Conservation (phyloP, 2,888 invertebrate species). For the Diarsia rubi region DNA sequence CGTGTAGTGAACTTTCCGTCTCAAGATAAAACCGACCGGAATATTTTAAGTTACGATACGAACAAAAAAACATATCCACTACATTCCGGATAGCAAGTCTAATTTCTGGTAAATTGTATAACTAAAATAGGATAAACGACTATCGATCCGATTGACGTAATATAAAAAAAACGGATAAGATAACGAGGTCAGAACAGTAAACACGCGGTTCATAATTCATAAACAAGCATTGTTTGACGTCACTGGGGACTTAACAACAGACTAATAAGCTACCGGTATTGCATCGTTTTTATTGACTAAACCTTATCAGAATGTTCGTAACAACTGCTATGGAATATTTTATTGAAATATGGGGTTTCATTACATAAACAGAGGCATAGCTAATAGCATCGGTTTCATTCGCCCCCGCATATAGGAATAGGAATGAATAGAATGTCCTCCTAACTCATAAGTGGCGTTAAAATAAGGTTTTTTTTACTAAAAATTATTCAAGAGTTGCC, state of each 20-base stretch:
- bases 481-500: no score
- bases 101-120: constrained; percentile 1
- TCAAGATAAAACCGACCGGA: constrained; percentile 12
- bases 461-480: no score
- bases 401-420: not conserved
- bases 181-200: constrained; percentile 57
- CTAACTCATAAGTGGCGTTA: no score
- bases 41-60: not conserved
- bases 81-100: not conserved
- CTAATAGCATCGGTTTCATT: not conserved
- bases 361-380: not conserved
- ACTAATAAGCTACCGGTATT: constrained; percentile 37
- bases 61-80: not conserved
- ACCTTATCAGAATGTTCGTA: constrained; percentile 9
- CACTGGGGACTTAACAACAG: constrained; percentile 37
- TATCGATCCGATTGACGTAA: constrained; percentile 47
- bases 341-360: not conserved
- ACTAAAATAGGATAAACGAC: constrained; percentile 5
- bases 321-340: not conserved
- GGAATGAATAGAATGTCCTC: not conserved
- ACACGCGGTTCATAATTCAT: constrained; percentile 35
- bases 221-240: constrained; percentile 56
- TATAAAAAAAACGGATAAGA: constrained; percentile 50
- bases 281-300: constrained; percentile 31
- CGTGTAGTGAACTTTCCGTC: not conserved